Conservation (phyloP, 2,888 invertebrate species). For the Rhagium mordax region DNA sequence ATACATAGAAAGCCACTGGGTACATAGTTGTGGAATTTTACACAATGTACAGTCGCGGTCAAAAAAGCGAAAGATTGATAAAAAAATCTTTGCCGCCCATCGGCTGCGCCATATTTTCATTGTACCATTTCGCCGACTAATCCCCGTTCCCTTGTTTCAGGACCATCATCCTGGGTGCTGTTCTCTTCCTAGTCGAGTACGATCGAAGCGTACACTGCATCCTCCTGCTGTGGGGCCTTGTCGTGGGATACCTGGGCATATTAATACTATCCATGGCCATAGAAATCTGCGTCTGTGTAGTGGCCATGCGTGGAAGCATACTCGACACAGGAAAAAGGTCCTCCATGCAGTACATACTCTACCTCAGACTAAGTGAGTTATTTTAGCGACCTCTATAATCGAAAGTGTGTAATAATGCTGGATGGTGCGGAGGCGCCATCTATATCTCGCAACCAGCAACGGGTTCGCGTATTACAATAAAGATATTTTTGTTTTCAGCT, state of each 20-base stretch:
- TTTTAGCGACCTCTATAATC: too few species aligned
- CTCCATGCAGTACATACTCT: conserved; percentile 86
- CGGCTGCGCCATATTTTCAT: neutral
- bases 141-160: too few species aligned
- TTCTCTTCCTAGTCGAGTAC: conserved; percentile 75
- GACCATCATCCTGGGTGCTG: conserved; percentile 75
- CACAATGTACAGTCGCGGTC: too few species aligned
- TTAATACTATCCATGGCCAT: conserved; percentile 75
- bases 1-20: too few species aligned
- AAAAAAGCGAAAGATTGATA: too few species aligned
- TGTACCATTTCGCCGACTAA: too few species aligned
- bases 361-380: conserved; percentile 81
- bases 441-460: too few species aligned
- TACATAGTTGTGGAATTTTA: too few species aligned
- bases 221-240: conserved; percentile 73
- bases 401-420: too few species aligned
- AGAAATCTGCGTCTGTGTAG: conserved; percentile 81
- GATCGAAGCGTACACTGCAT: conserved; percentile 71
- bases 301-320: conserved; percentile 86
- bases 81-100: too few species aligned
- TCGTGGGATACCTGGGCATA: conserved; percentile 76
- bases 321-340: conserved; percentile 82
- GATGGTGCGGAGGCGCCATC: too few species aligned
- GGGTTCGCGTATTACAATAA: too few species aligned
- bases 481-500: conserved; percentile 74